These are phyloP conservation scores for Ammodramus savannarum DNA, from an alignment of 2,113 vertebrate species.

Conservation along the genomic window DNA sequence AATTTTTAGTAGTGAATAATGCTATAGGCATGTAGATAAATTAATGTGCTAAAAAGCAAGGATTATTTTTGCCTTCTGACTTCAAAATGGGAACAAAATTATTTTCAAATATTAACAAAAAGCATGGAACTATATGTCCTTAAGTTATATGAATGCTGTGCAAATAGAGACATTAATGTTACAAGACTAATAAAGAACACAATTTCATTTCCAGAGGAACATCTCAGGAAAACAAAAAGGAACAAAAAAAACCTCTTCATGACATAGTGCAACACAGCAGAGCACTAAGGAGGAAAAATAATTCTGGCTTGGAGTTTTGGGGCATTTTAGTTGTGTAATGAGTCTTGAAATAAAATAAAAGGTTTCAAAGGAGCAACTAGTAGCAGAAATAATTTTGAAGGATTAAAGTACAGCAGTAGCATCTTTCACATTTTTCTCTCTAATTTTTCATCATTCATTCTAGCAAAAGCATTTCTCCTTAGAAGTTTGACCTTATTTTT, in stretches of 20 bases:
- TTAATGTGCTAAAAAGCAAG: not conserved
- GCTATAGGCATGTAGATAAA: not conserved
- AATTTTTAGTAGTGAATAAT: not conserved
- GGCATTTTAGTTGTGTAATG: not conserved
- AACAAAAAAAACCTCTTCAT: not conserved
- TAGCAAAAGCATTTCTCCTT: not conserved
- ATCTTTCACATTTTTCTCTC: not conserved
- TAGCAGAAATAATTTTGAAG: not conserved
- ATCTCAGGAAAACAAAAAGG: not conserved
- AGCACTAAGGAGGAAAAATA: not conserved
- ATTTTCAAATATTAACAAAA: not conserved
- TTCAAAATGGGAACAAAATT: not conserved
- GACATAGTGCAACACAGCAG: not conserved
- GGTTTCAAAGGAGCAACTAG: not conserved
- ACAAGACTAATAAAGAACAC: not conserved
- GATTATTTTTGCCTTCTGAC: not conserved
- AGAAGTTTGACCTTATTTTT: constrained; percentile 1
- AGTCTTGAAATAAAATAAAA: not conserved
- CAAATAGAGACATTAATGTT: not conserved
- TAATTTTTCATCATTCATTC: not conserved
- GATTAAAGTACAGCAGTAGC: not conserved
- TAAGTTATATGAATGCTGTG: not conserved
- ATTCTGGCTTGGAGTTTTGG: not conserved
- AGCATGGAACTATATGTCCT: not conserved
- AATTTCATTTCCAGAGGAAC: not conserved